Base-by-base conservation (phyloP, 2,797 vertebrate genomes). In the Melanotaenia nigrans region DNA sequence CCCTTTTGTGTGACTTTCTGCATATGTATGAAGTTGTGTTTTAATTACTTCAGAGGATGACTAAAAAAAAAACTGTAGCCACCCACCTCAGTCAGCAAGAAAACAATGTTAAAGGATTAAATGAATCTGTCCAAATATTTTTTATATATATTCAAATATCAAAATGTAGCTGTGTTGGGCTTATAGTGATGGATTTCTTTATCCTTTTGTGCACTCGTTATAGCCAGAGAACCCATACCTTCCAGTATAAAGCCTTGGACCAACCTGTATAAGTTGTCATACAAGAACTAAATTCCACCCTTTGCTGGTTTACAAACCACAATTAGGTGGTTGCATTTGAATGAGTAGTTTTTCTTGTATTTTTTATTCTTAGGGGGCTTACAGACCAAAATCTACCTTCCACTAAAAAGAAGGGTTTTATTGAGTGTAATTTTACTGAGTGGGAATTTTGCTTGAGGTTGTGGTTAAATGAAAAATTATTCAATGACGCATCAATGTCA, bases 1-100 rank as follows among this genome's bases (percentile, higher is more conserved):
- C 55, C 55, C 38, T 38, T 64, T 32, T 3, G 18, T 78, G 33
- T 71, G 25, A 73, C 64, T 86, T 84, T 70, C 67, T 80, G 84
- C 73, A 25, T 60, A 16, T 75, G 67, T 35, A 35, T 25, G 65
- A 67, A 71, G 58, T 47, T 57, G 25, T 59, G 61, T 55, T 0
- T 66, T 53, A 49, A 70, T 65, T 22, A 58, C 51, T 54, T 70
- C 25, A 62, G 0, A 33, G 42, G 35, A 57, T 53, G 32, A 62
- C 58, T 68, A 7, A 56, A 1, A 32, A 62, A 25, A 64, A 8
- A 57, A 2, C 33, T 32, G 13, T 0, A 53, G 57, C 32, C 78
- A 25, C 36, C 59, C 9, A 68, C 68, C 68, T 85, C 38, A 49
- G 14, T 71, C 57, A 67, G 36, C 28, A 53, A 22, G 47, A 65